phyloP scores from a whole-genome alignment of 2,797 vertebrate species.

The Typhlichthys subterraneus region DNA sequence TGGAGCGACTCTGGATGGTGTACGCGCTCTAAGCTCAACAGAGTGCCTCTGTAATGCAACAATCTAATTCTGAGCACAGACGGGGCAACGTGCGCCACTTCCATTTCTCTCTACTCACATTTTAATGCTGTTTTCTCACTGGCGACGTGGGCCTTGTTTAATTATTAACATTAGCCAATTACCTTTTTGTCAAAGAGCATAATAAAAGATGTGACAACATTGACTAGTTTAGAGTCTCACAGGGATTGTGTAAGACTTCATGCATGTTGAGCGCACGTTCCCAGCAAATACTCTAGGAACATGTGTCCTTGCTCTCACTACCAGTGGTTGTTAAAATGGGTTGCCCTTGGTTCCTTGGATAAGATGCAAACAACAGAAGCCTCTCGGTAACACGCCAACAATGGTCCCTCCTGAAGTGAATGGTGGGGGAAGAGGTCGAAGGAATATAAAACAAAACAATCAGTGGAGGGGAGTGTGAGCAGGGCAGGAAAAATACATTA shows the following conservation, averaged over 20 bases:
- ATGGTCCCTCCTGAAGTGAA: conserved; percentile 26
- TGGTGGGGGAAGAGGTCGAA: conserved; percentile 7
- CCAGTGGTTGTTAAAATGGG: not conserved
- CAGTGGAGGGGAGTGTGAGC: not conserved
- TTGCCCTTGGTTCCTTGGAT: conserved; percentile 32
- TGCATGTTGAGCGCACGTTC: conserved; percentile 21
- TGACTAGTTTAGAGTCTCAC: not conserved
- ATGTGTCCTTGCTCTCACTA: conserved; percentile 37
- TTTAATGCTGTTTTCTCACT: conserved; percentile 32
- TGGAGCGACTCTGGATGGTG: conserved; percentile 47
- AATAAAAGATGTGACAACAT: not conserved
- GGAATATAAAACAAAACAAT: conserved; percentile 8
- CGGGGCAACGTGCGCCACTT: conserved; percentile 15
- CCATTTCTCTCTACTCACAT: conserved; percentile 10
- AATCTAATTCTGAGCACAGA: conserved; percentile 16
- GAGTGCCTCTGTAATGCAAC: conserved; percentile 41
- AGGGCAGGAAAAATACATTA: not conserved
- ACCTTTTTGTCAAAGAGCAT: conserved; percentile 12
- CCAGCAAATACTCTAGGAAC: not conserved
- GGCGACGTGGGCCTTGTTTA: conserved; percentile 29
- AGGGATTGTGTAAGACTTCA: not conserved
- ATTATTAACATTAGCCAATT: conserved; percentile 22
- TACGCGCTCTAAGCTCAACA: conserved; percentile 49
- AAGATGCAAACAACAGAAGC: conserved; percentile 29
- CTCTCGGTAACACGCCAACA: conserved; percentile 28